Evolutionary conservation across 2,888 invertebrate species (phyloP).

Genomic region (Drosophila eohydei): DNA sequence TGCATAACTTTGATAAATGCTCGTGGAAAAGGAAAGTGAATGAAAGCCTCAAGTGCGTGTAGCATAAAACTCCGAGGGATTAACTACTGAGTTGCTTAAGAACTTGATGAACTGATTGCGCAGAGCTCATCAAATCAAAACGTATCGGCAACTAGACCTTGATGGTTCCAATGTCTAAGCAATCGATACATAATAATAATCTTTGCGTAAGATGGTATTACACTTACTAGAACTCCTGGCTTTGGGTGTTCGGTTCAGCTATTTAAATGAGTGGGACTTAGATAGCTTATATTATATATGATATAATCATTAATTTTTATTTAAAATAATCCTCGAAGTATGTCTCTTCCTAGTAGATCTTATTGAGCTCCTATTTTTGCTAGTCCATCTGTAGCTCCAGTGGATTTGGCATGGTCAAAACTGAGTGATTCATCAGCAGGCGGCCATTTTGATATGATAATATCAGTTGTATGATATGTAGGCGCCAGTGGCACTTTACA

Average conservation of each 20-base stretch:
- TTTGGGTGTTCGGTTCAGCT: too few relatives aligned
- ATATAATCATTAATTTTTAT: too few relatives aligned
- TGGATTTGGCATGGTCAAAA: slow-evolving; percentile 28
- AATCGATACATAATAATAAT: too few relatives aligned
- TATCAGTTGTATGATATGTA: slow-evolving; percentile 64
- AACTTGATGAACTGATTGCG: slow-evolving; percentile 14
- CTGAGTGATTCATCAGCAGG: slow-evolving; percentile 35
- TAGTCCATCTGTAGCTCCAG: neutral
- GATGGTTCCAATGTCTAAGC: neutral
- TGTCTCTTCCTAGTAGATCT: too few relatives aligned
- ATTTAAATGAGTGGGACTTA: too few relatives aligned
- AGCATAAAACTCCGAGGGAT: slow-evolving; percentile 8
- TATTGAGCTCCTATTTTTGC: neutral
- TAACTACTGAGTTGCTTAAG: slow-evolving; percentile 6
- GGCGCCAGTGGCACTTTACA: slow-evolving; percentile 76
- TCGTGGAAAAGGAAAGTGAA: slow-evolving; percentile 53
- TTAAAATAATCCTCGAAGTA: too few relatives aligned
- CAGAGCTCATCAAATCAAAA: neutral
- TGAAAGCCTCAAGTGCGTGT: slow-evolving; percentile 14
- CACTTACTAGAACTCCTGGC: too few relatives aligned
- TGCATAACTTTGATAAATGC: slow-evolving; percentile 49
- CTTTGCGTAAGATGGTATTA: too few relatives aligned
- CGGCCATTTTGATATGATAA: slow-evolving; percentile 74
- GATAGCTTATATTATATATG: too few relatives aligned
- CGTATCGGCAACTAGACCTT: neutral